These are phyloP conservation scores for Peromyscus polionotus DNA, from an alignment of 2,113 vertebrate species.

Conservation along the genomic window DNA sequence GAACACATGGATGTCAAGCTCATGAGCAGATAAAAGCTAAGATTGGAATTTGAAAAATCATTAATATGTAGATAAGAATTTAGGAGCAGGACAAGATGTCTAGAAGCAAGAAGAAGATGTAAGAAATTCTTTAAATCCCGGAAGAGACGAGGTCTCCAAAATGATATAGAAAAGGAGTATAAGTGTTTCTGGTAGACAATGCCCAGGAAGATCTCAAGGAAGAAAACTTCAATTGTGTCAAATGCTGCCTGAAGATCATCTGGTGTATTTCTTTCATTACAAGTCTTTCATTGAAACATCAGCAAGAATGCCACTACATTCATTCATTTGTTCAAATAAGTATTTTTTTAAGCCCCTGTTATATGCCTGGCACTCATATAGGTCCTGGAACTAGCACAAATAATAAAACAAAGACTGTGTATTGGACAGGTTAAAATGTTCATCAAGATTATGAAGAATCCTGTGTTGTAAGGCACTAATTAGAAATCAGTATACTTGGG, in stretches of 20 bases:
- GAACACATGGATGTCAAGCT: neutral
- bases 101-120: neutral
- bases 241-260: neutral
- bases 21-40: neutral
- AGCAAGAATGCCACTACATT: neutral
- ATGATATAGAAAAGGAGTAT: neutral
- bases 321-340: neutral
- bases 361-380: neutral
- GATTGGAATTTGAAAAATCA: neutral
- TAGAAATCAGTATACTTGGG: neutral
- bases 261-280: neutral
- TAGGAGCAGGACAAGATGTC: neutral
- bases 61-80: neutral
- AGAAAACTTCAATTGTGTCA: neutral
- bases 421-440: neutral
- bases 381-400: neutral
- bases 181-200: neutral
- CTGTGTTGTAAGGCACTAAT: neutral
- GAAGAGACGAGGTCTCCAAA: neutral
- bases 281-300: neutral
- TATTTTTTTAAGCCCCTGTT: neutral
- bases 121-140: neutral
- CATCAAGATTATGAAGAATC: neutral
- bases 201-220: neutral
- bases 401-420: neutral